Evolutionary conservation across 37 sponge, comb jelly and placozoan species (phyloP), one percentile per base, ranked within the genome.

Genomic region (Petrosia ficiformis): DNA sequence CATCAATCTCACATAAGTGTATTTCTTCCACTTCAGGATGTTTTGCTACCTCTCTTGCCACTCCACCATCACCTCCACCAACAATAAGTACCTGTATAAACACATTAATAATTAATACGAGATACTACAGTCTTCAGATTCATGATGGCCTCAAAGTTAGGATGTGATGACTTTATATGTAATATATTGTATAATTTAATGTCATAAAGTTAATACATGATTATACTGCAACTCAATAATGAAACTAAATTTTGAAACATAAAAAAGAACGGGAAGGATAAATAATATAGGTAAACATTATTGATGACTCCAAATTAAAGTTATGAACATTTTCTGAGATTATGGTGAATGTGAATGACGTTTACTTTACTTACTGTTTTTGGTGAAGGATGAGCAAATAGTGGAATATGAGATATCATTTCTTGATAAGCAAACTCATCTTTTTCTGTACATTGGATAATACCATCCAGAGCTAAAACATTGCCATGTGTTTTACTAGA

Each of bases 1-100:
- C 86, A 78, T 95, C 96, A 82, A 95, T 95, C 78, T 95, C 96
- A 75, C 96, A 95, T 69, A 78, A 39, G 40, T 80, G 78, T 4
- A 92, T 77, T 48, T 89, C 76, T 63, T 92, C 83, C 24, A 95
- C 96, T 19, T 28, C 36, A 1, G 78, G 35, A 80, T 95, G 96
- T 65, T 95, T 95, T 11, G 67, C 81, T n/a, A 92, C 84, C 72
- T 95, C 96, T 36, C 96, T 85, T 69, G 92, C 56, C 48, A 89
- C 93, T 5, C 96, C 96, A 40, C 96, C 96, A 88, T 95, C 96
- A n/a, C 96, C 96, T 22, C 96, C 96, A 8, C 96, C 96, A 26
- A 95, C 85, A 22, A 95, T 80, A 40, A 95, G 80, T 66, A 95
- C 94, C 92, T 91, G 56, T 0, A 72, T 8, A 22, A 26, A n/a